Evolutionary conservation across 1,140 invertebrate genomes (phyloP).

Genomic region (Apis laboriosa): DNA sequence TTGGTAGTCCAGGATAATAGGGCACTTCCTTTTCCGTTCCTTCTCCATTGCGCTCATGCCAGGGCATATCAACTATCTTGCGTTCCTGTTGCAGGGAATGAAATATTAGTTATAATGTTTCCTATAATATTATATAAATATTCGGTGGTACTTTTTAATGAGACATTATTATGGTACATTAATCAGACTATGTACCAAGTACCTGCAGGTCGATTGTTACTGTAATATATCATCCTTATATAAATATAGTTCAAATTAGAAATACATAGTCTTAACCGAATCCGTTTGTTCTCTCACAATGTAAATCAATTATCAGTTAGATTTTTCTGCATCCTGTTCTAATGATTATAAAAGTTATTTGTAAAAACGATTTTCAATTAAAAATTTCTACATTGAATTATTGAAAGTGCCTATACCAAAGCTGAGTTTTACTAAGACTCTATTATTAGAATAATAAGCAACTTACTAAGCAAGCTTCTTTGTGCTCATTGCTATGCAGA

Average conservation of each 20-base stretch:
- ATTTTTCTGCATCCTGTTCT: slow-evolving; percentile 60
- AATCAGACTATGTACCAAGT: slow-evolving; percentile 62
- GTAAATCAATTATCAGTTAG: slow-evolving; percentile 52
- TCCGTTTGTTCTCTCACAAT: slow-evolving; percentile 53
- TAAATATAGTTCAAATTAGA: slow-evolving; percentile 63
- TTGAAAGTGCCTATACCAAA: slow-evolving; percentile 19
- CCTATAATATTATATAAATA: slow-evolving; percentile 41
- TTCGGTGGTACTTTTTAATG: slow-evolving; percentile 53
- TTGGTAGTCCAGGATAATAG: slow-evolving; percentile 85
- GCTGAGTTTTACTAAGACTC: slow-evolving; percentile 30
- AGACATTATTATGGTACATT: slow-evolving; percentile 55
- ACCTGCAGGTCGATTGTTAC: slow-evolving; percentile 59
- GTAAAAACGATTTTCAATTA: slow-evolving; percentile 28
- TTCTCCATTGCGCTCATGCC: slow-evolving; percentile 84
- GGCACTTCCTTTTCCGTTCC: slow-evolving; percentile 85
- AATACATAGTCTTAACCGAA: slow-evolving; percentile 62
- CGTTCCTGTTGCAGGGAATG: slow-evolving; percentile 80
- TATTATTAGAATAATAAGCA: slow-evolving; percentile 37
- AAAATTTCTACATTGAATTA: slow-evolving; percentile 36
- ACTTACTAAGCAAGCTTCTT: slow-evolving; percentile 83
- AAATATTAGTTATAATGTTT: slow-evolving; percentile 48
- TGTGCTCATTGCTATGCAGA: slow-evolving; percentile 89
- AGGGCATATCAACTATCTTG: slow-evolving; percentile 88
- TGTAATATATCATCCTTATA: slow-evolving; percentile 64
- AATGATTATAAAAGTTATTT: slow-evolving; percentile 57